Evolutionary conservation across 1,140 invertebrate species (phyloP).

Genomic region (Orussus abietinus): DNA sequence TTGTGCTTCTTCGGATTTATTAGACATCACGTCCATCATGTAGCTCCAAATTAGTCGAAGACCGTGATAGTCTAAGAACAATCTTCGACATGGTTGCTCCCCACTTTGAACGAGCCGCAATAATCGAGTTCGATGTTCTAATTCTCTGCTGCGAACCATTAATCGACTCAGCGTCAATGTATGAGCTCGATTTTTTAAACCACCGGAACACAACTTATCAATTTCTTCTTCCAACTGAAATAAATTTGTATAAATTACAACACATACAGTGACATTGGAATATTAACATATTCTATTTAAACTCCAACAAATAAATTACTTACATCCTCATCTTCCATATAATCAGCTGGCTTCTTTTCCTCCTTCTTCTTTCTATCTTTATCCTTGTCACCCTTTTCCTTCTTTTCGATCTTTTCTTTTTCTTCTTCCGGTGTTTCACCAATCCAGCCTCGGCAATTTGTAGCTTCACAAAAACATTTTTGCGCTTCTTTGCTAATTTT

Average conservation of each 20-base stretch:
- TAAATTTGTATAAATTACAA: too few relatives aligned
- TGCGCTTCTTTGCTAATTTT: conserved; percentile 81
- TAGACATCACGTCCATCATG: conserved; percentile 69
- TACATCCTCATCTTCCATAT: conserved; percentile 68
- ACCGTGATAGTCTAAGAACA: conserved; percentile 95
- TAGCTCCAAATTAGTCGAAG: conserved; percentile 86
- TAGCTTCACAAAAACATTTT: conserved; percentile 86
- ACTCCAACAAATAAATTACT: conserved; percentile 30
- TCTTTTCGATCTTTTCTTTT: conserved; percentile 58
- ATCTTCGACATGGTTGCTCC: conserved; percentile 74
- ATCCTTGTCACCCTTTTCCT: conserved; percentile 46
- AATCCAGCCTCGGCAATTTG: conserved; percentile 89
- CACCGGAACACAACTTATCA: conserved; percentile 65
- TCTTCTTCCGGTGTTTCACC: conserved; percentile 78
- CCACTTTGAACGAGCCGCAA: conserved; percentile 68
- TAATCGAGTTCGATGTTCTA: conserved; percentile 66
- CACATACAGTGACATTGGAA: too few relatives aligned
- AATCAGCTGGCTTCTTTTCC: conserved; percentile 50
- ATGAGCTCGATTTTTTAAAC: conserved; percentile 82
- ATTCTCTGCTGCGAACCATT: conserved; percentile 86
- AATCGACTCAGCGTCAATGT: conserved; percentile 83
- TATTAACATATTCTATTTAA: too few relatives aligned
- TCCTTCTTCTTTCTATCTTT: conserved; percentile 24
- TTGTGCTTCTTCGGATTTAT: conserved; percentile 53
- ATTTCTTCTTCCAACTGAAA: conserved; percentile 76